These are phyloP conservation scores for Rhagologus leucostigma DNA, from an alignment of 2,113 vertebrate genomes.

Conservation along the genomic window DNA sequence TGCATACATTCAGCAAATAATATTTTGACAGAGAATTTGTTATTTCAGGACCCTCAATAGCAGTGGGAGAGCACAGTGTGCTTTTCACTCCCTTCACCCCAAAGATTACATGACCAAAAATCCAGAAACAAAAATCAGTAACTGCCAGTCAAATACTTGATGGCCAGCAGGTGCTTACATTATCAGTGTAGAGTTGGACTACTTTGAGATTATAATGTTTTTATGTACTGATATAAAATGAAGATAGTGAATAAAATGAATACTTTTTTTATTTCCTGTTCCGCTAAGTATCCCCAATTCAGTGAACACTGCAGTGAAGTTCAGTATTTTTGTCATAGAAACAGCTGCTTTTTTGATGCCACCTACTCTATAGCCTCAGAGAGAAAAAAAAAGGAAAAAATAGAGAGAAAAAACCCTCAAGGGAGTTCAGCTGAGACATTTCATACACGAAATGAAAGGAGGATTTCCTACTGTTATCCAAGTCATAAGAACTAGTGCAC, in stretches of 20 bases:
- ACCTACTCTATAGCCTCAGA: neutral
- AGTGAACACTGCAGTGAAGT: neutral
- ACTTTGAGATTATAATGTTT: neutral
- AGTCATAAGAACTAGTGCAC: neutral
- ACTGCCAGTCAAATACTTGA: neutral
- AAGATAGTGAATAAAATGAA: neutral
- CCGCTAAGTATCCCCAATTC: neutral
- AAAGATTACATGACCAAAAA: neutral
- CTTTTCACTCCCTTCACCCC: neutral
- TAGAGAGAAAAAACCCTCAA: accelerated
- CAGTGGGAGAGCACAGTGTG: neutral
- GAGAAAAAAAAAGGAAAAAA: neutral
- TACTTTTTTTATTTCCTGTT: neutral
- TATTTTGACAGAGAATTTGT: neutral
- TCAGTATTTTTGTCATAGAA: neutral
- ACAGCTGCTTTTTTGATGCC: neutral
- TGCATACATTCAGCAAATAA: neutral
- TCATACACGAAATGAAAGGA: neutral
- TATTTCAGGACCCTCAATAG: neutral
- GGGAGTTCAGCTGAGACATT: neutral
- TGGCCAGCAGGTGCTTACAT: neutral
- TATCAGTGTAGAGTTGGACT: neutral
- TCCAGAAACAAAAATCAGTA: neutral
- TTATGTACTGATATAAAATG: neutral
- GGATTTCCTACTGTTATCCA: neutral